Percentiles rank a stretch among this genome's conserved stretches.
These are phyloP conservation scores for Macrotus californicus DNA, from an alignment of 2,113 vertebrate species.

Conservation along the genomic window DNA sequence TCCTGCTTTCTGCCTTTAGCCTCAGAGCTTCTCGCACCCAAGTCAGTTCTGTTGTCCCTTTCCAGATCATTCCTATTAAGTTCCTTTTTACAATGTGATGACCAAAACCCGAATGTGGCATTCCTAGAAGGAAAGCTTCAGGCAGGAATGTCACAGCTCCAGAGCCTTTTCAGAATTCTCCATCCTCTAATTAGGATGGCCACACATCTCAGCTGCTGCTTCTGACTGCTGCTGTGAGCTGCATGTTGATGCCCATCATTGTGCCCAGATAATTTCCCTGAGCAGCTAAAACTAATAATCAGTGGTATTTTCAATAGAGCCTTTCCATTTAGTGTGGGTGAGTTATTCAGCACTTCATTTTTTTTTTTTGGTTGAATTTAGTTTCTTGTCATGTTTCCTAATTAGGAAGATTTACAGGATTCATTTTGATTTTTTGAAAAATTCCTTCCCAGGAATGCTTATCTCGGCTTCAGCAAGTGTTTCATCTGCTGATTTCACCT, in stretches of 20 bases:
- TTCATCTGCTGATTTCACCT: slow-evolving; percentile 55
- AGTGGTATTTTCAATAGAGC: slow-evolving; percentile 57
- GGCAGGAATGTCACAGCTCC: slow-evolving; percentile 53
- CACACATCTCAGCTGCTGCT: slow-evolving; percentile 69
- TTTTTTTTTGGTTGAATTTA: slow-evolving; percentile 40
- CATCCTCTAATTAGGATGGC: slow-evolving; percentile 65
- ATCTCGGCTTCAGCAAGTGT: slow-evolving; percentile 18
- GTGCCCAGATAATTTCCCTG: slow-evolving; percentile 58
- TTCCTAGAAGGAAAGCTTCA: slow-evolving; percentile 55
- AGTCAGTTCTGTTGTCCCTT: slow-evolving; percentile 15
- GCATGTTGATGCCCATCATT: slow-evolving; percentile 65
- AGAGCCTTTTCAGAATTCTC: slow-evolving; percentile 52
- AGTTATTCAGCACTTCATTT: slow-evolving; percentile 34
- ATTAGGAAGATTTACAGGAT: slow-evolving; percentile 57
- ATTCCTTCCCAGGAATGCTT: slow-evolving; percentile 60
- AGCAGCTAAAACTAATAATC: slow-evolving; percentile 59
- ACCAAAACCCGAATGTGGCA: slow-evolving; percentile 25
- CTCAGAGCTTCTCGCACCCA: slow-evolving; percentile 1
- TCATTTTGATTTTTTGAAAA: slow-evolving; percentile 55
- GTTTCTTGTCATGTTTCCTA: slow-evolving; percentile 54
- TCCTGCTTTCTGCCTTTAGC: background rate
- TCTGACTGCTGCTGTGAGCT: slow-evolving; percentile 62
- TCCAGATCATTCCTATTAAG: background rate
- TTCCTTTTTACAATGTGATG: background rate
- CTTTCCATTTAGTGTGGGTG: slow-evolving; percentile 25